Evolutionary conservation across 2,113 vertebrate genomes (phyloP).

Genomic region (Onychostoma macrolepis): DNA sequence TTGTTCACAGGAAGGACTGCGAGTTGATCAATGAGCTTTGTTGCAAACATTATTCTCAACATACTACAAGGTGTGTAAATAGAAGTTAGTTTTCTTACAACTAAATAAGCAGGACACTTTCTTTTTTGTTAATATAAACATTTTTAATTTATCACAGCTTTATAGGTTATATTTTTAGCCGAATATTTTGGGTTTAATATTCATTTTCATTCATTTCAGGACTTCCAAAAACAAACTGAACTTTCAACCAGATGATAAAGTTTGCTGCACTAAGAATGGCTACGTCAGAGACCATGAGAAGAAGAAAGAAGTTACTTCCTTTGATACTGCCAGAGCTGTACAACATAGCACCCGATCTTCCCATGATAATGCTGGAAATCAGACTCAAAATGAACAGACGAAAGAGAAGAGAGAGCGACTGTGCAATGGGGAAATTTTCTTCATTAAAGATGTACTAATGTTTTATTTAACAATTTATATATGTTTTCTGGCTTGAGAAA

Average conservation of each 20-base stretch:
- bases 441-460: slow-evolving; percentile 73
- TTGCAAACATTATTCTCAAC: slow-evolving; percentile 76
- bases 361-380: not conserved
- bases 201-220: slow-evolving; percentile 33
- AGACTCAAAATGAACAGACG: not conserved
- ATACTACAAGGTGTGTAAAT: slow-evolving; percentile 71
- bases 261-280: slow-evolving; percentile 79
- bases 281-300: slow-evolving; percentile 72
- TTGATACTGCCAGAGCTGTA: not conserved
- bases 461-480: not conserved
- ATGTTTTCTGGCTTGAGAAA: not conserved
- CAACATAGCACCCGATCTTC: not conserved
- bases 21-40: slow-evolving; percentile 83
- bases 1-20: slow-evolving; percentile 75
- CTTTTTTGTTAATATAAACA: not conserved
- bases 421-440: slow-evolving; percentile 88
- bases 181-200: not conserved
- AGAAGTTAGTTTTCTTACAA: not conserved
- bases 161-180: not conserved
- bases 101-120: not conserved
- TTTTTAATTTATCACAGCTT: not conserved
- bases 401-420: slow-evolving; percentile 69
- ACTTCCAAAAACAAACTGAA: slow-evolving; percentile 56
- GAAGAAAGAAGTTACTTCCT: not conserved
- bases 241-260: slow-evolving; percentile 80